These are phyloP conservation scores for Byasa hedistus DNA, from an alignment of 2,888 invertebrate genomes.

Conservation along the genomic window DNA sequence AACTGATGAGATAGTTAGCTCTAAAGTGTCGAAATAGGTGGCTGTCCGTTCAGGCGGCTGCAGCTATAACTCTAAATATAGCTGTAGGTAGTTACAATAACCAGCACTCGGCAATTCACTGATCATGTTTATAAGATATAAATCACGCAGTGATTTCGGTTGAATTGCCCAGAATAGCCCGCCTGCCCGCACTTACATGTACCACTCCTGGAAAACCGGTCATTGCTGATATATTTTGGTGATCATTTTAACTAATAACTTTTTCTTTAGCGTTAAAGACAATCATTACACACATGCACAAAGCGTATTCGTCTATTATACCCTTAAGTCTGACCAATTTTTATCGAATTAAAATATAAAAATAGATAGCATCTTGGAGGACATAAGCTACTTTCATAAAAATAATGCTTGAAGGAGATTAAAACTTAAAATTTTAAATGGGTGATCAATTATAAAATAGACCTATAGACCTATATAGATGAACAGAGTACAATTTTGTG, in stretches of 20 bases:
- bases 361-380: too few relatives aligned
- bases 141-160: slow-evolving; percentile 57
- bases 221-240: slow-evolving; percentile 8
- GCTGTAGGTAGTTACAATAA: slow-evolving; percentile 56
- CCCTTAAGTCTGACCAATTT: too few relatives aligned
- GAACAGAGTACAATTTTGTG: too few relatives aligned
- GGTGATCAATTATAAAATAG: too few relatives aligned
- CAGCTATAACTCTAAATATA: slow-evolving; percentile 59
- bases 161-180: slow-evolving; percentile 53
- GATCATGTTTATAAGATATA: slow-evolving; percentile 70
- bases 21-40: slow-evolving; percentile 35
- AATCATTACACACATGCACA: too few relatives aligned
- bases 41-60: slow-evolving; percentile 46
- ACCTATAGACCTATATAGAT: too few relatives aligned
- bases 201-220: slow-evolving; percentile 30
- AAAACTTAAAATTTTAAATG: too few relatives aligned
- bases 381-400: too few relatives aligned
- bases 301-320: too few relatives aligned
- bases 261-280: too few relatives aligned
- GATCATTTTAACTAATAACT: neutral
- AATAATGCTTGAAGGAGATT: too few relatives aligned
- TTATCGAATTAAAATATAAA: too few relatives aligned
- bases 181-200: slow-evolving; percentile 31
- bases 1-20: slow-evolving; percentile 1
- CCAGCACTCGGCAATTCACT: slow-evolving; percentile 58